Base-by-base conservation (phyloP, 2,113 vertebrate genomes). In the Zeus faber region DNA sequence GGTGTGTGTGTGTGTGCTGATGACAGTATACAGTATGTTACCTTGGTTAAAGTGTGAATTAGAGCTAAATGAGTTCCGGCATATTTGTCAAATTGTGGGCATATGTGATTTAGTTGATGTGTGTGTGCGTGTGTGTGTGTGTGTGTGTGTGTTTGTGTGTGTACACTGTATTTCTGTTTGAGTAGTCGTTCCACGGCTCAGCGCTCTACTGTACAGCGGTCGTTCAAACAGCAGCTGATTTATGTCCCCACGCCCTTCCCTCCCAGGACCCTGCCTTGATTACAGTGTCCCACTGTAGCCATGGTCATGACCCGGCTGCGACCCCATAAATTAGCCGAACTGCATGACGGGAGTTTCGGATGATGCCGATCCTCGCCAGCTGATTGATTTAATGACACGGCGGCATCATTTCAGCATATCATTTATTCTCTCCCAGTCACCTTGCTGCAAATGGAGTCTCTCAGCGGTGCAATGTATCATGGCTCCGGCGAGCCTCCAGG, bases 261-360 rank as follows among this genome's bases (percentile, higher is more conserved):
- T 62, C 72, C 39, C 22, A 7, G 47, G 60, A 68, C 55, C 62
- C 56, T n/a, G 27, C 46, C 65, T 74, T 86, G 81, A 84, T 85
- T 84, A 54, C 80, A 79, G 44, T 45, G 57, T 55, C 63, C 79
- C 53, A 55, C 70, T 47, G 53, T 66, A 65, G 48, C 61, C 49
- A 41, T 25, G 58, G 60, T 76, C 81, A 13, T 87, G 77, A 76
- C 81, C 77, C 67, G 57, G 6, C 52, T 16, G 47, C 44, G 62
- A 82, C 82, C 76, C 62, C 67, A 80, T 83, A 82, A 85, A 73
- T 77, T 72, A 79, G 37, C 54, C 50, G 58, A 29, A 3, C 53
- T 26, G 57, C 57, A 64, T 56, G 70, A 76, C 35, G 49, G 43
- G 61, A 72, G 61, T 71, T 61, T 76, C 64, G 58, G 71, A 77